Evolutionary conservation across 1,140 invertebrate species (phyloP).

Genomic region (Dinoponera quadriceps): DNA sequence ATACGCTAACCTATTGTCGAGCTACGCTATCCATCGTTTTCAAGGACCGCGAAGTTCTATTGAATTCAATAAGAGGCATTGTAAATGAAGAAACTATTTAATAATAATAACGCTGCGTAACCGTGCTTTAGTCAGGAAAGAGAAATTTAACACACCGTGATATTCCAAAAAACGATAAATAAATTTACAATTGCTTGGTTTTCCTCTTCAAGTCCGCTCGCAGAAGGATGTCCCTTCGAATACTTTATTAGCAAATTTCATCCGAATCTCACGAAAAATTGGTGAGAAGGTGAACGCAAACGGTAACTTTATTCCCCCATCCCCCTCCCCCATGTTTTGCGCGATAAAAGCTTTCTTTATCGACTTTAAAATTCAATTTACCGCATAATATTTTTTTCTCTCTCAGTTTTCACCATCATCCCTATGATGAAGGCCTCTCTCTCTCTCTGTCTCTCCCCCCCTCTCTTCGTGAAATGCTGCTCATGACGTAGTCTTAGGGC

Average conservation of each 20-base stretch:
- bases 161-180: too few species aligned
- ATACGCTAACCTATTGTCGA: conserved; percentile 1
- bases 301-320: neutral
- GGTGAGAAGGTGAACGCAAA: neutral
- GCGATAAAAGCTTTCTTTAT: conserved; percentile 19
- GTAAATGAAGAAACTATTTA: neutral
- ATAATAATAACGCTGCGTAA: neutral
- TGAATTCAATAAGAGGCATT: neutral
- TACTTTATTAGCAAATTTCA: neutral
- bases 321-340: neutral
- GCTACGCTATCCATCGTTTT: neutral
- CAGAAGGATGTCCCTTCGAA: too few species aligned
- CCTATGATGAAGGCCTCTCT: too few species aligned
- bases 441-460: too few species aligned
- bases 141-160: too few species aligned
- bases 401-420: neutral
- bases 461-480: neutral
- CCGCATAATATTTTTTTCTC: neutral
- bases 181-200: too few species aligned
- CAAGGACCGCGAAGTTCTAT: neutral
- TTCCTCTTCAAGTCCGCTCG: too few species aligned
- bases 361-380: neutral
- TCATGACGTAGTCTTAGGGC: neutral
- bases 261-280: neutral
- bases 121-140: too few species aligned